A percentile compares a stretch with the other conserved stretches of the same genome.
Evolutionary conservation across 2,888 invertebrate species (phyloP).

Genomic region (Itoplectis maculator): DNA sequence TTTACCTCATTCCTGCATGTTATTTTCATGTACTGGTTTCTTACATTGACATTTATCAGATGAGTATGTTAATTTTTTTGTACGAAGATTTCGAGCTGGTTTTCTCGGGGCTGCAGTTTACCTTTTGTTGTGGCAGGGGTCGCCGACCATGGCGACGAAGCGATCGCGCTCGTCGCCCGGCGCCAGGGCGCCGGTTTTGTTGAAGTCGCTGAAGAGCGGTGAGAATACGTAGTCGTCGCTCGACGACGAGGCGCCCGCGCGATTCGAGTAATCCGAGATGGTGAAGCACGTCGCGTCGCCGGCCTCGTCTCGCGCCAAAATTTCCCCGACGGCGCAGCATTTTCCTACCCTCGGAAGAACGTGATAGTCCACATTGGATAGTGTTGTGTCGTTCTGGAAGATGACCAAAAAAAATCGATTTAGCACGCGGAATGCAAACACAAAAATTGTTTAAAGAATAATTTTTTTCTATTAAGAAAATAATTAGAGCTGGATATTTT

Average conservation of each 20-base stretch:
- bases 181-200: slow-evolving; percentile 85
- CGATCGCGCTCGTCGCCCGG: slow-evolving; percentile 83
- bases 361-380: slow-evolving; percentile 67
- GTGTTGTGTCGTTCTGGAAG: slow-evolving; percentile 73
- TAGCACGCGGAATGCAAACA: too few species aligned
- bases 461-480: too few species aligned
- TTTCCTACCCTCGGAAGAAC: slow-evolving; percentile 78
- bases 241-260: slow-evolving; percentile 33
- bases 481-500: not conserved
- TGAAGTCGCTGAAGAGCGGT: slow-evolving; percentile 86
- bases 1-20: not conserved
- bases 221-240: slow-evolving; percentile 84
- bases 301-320: slow-evolving; percentile 70
- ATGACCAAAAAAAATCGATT: too few species aligned
- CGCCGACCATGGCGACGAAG: slow-evolving; percentile 87
- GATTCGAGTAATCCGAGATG: slow-evolving; percentile 22
- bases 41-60: not conserved
- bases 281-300: slow-evolving; percentile 67
- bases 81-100: not conserved
- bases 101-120: slow-evolving; percentile 70
- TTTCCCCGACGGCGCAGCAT: slow-evolving; percentile 77
- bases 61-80: not conserved
- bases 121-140: slow-evolving; percentile 87
- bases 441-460: too few species aligned
- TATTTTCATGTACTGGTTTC: not conserved